Evolutionary conservation across 2,113 vertebrate species (phyloP).

Genomic region (Poeciliopsis turrubarensis): DNA sequence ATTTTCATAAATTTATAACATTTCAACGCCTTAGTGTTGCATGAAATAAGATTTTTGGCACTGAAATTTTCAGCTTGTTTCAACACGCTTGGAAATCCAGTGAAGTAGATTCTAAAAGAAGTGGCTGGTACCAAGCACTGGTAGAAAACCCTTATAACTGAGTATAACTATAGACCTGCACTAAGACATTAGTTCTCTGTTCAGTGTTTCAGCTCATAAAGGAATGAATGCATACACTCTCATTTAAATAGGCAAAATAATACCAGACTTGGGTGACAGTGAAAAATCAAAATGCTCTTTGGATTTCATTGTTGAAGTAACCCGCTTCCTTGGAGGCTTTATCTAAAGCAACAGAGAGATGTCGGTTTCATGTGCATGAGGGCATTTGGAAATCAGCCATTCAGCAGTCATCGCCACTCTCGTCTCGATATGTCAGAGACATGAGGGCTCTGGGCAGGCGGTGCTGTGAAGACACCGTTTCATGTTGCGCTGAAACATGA

Average conservation of each 20-base stretch:
- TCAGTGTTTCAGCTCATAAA: too few species aligned
- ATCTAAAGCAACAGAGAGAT: slow-evolving; percentile 56
- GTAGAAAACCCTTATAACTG: too few species aligned
- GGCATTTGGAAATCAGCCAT: slow-evolving; percentile 71
- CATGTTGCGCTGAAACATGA: slow-evolving; percentile 59
- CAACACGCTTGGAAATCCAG: too few species aligned
- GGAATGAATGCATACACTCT: background rate
- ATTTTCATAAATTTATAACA: too few species aligned
- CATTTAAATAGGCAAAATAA: background rate
- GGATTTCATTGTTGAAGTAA: slow-evolving; percentile 36
- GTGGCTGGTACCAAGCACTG: too few species aligned
- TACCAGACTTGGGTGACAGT: background rate
- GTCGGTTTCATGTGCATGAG: slow-evolving; percentile 57
- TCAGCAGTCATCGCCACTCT: slow-evolving; percentile 71
- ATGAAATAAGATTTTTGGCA: too few species aligned
- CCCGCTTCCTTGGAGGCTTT: slow-evolving; percentile 33
- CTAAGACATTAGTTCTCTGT: too few species aligned
- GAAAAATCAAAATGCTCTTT: background rate
- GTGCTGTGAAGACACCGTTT: slow-evolving; percentile 65
- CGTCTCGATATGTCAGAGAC: slow-evolving; percentile 68
- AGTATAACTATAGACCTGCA: too few species aligned
- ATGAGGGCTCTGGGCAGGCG: slow-evolving; percentile 75
- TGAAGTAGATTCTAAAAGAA: too few species aligned
- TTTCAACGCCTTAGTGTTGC: too few species aligned
- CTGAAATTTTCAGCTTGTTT: too few species aligned